Conservation (phyloP, 2,113 vertebrate genomes). For the Zingel zingel region DNA sequence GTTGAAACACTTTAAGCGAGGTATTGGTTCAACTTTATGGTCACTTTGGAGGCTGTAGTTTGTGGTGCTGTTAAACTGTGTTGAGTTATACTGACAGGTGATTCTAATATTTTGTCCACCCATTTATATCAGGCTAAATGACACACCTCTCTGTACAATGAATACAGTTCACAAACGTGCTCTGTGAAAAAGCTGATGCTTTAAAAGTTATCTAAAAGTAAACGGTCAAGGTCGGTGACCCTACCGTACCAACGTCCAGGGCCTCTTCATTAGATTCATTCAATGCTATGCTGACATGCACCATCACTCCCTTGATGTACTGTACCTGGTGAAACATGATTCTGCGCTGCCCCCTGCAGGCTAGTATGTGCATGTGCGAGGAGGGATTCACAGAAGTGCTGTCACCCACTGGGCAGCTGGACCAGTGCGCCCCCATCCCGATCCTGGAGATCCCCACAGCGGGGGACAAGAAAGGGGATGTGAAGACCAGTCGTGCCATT, state of each 20-base stretch:
- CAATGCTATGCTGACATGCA: neutral
- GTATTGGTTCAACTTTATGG: neutral
- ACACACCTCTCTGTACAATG: neutral
- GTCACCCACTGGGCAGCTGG: constrained; percentile 89
- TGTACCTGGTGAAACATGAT: neutral
- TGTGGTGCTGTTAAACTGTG: neutral
- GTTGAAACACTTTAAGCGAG: neutral
- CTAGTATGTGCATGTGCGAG: constrained; percentile 90
- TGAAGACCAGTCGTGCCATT: constrained; percentile 95
- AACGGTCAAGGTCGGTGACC: neutral
- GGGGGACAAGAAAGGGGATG: constrained; percentile 91
- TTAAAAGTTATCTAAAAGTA: constrained; percentile 40
- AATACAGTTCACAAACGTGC: neutral
- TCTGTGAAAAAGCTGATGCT: constrained; percentile 26
- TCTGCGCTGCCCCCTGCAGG: constrained; percentile 85
- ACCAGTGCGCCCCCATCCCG: constrained; percentile 94
- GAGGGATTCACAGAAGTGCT: constrained; percentile 96
- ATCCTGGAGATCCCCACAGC: constrained; percentile 93
- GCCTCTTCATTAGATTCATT: neutral
- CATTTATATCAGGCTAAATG: neutral
- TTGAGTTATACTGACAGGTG: neutral
- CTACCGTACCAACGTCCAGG: too few species aligned
- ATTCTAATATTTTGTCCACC: neutral
- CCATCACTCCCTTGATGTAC: neutral
- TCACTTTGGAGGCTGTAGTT: neutral